Evolutionary conservation across 35 echinoderm and acorn worm genomes (phyloP).

Genomic region (Ophioderma brevispina): DNA sequence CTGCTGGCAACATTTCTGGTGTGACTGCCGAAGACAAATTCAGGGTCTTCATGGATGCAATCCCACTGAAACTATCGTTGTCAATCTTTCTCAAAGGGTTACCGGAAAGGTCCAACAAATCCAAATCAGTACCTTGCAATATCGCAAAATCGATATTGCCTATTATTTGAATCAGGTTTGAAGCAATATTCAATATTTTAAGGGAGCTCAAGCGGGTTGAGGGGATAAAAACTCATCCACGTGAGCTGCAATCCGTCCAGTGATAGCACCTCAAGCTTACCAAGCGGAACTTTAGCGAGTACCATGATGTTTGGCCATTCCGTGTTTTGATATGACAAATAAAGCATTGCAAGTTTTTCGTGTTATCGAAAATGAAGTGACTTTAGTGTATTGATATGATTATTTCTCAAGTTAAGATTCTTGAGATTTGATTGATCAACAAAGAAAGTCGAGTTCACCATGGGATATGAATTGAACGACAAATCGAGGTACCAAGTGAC

Average conservation of each 20-base stretch:
- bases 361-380: slow-evolving; percentile 18
- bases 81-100: slow-evolving; percentile 44
- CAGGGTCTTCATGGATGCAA: slow-evolving; percentile 34
- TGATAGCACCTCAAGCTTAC: not conserved
- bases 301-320: not conserved
- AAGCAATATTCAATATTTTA: slow-evolving; percentile 45
- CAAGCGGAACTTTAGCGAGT: slow-evolving; percentile 12
- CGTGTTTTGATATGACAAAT: slow-evolving; percentile 80
- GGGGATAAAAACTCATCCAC: slow-evolving; percentile 14
- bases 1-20: slow-evolving; percentile 14
- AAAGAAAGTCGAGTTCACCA: slow-evolving; percentile 34
- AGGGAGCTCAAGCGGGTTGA: not conserved
- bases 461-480: slow-evolving; percentile 50
- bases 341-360: slow-evolving; percentile 39
- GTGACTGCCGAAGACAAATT: slow-evolving; percentile 30
- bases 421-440: slow-evolving; percentile 39
- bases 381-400: slow-evolving; percentile 49
- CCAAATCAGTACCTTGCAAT: slow-evolving; percentile 12
- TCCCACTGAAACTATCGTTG: slow-evolving; percentile 20
- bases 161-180: slow-evolving; percentile 37
- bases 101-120: slow-evolving; percentile 43
- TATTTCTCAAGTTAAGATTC: slow-evolving; percentile 26
- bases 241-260: not conserved
- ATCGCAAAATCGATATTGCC: slow-evolving; percentile 43
- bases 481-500: slow-evolving; percentile 42